These are phyloP conservation scores for Lemur catta DNA, from an alignment of 2,797 vertebrate species.

Conservation along the genomic window DNA sequence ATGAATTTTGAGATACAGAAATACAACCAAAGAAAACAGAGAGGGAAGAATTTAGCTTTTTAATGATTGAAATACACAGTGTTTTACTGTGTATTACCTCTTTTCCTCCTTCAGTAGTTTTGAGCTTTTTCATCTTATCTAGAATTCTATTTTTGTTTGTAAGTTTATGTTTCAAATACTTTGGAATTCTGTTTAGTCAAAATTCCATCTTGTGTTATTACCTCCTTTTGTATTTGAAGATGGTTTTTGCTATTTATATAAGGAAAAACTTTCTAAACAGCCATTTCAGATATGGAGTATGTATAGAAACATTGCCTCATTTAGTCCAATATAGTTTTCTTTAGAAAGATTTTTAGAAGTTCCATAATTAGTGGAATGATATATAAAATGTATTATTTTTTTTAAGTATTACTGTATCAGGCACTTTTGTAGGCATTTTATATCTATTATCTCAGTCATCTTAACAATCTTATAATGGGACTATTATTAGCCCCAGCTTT, in stretches of 20 bases:
- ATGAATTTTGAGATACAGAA: background rate
- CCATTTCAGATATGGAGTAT: background rate
- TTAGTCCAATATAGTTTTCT: background rate
- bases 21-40: background rate
- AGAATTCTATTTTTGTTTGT: background rate
- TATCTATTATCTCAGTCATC: background rate
- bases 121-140: background rate
- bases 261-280: background rate
- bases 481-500: background rate
- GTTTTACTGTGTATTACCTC: background rate
- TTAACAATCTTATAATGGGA: background rate
- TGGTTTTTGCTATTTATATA: background rate
- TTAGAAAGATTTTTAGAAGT: background rate
- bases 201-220: background rate
- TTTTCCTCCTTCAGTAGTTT: background rate
- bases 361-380: background rate
- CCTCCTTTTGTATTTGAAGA: background rate
- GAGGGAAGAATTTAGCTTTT: background rate
- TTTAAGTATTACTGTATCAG: background rate
- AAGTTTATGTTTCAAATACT: background rate
- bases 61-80: background rate
- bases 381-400: background rate
- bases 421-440: background rate
- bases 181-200: background rate
- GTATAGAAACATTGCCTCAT: background rate